Evolutionary conservation across 2,797 vertebrate genomes (phyloP).

Genomic region (Lithobates sylvaticus): DNA sequence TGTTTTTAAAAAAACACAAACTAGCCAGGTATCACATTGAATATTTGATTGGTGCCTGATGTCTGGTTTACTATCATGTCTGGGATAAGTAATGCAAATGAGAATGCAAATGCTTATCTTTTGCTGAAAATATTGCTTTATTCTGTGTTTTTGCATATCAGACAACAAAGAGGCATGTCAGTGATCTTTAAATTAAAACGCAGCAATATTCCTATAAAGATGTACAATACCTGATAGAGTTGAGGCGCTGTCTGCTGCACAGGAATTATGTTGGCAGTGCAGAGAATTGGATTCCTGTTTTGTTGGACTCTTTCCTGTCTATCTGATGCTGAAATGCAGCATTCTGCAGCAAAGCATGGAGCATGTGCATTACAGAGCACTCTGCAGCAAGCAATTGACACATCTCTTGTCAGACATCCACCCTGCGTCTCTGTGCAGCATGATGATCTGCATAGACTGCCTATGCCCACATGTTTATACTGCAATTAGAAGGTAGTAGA

Average conservation of each 20-base stretch:
- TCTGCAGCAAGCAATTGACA: conserved; percentile 29
- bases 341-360: conserved; percentile 25
- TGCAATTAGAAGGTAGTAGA: background rate
- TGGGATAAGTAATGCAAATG: too few relatives aligned
- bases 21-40: too few relatives aligned
- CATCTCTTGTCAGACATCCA: background rate
- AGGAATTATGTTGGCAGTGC: background rate
- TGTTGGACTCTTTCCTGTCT: background rate
- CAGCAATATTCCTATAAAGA: too few relatives aligned
- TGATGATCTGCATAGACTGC: background rate
- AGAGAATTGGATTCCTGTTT: background rate
- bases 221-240: background rate
- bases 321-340: conserved; percentile 17
- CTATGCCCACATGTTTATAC: background rate
- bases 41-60: too few relatives aligned
- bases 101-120: too few relatives aligned
- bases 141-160: too few relatives aligned
- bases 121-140: too few relatives aligned
- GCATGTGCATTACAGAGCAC: conserved; percentile 22
- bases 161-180: too few relatives aligned
- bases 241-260: too few relatives aligned
- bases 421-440: background rate
- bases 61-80: too few relatives aligned
- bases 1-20: too few relatives aligned
- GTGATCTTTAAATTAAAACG: too few relatives aligned